Evolutionary conservation across 1,140 invertebrate genomes (phyloP).

Genomic region (Artemia franciscana): DNA sequence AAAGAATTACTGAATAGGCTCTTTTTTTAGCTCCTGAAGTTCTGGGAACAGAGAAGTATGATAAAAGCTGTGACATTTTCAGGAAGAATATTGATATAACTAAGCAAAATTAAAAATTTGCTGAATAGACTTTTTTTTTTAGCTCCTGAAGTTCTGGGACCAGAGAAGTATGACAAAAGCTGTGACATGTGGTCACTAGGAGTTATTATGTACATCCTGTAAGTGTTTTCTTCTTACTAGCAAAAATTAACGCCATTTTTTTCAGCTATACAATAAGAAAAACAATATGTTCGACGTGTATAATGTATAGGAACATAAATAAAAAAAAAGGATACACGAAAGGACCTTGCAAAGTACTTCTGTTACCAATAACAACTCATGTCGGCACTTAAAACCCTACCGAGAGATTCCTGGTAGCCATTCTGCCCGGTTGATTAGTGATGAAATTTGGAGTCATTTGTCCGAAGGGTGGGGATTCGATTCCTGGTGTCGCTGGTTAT

Average conservation of each 20-base stretch:
- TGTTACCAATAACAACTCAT: too few species aligned
- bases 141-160: constrained; percentile 85
- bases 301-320: too few species aligned
- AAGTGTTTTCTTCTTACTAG: constrained; percentile 28
- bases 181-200: constrained; percentile 97
- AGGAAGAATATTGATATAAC: too few species aligned
- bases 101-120: not conserved
- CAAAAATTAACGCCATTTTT: constrained; percentile 2
- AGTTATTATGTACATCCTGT: constrained; percentile 94
- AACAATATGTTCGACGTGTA: too few species aligned
- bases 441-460: too few species aligned
- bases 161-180: constrained; percentile 93
- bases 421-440: too few species aligned
- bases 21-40: constrained; percentile 64
- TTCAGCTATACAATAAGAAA: not conserved
- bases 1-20: constrained; percentile 4
- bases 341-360: too few species aligned
- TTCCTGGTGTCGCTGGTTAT: too few species aligned
- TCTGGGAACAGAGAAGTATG: constrained; percentile 86
- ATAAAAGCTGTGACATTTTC: constrained; percentile 97
- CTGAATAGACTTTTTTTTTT: constrained; percentile 17
- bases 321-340: too few species aligned
- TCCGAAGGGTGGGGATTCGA: too few species aligned
- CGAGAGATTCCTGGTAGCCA: too few species aligned
- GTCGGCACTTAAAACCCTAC: too few species aligned